Evolutionary conservation across 2,888 invertebrate genomes (phyloP).

Genomic region (Cheilosia pagana): DNA sequence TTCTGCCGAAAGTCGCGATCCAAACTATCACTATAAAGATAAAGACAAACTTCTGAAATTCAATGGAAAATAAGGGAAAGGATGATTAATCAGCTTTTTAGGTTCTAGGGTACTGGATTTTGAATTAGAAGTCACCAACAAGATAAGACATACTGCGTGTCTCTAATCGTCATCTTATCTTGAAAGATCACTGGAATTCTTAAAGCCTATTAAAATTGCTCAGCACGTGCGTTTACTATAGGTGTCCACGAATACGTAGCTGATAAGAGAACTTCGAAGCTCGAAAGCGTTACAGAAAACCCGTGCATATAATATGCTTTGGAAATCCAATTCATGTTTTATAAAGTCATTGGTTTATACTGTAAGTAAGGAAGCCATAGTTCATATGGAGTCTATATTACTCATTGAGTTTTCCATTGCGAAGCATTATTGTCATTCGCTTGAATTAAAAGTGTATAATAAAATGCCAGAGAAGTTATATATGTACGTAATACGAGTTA

Average conservation of each 20-base stretch:
- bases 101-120: not conserved
- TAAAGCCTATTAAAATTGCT: not conserved
- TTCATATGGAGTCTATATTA: too few species aligned
- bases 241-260: not conserved
- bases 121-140: not conserved
- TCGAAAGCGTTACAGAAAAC: too few species aligned
- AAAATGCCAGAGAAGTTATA: too few species aligned
- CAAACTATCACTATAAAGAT: not conserved
- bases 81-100: not conserved
- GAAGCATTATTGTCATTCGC: too few species aligned
- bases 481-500: too few species aligned
- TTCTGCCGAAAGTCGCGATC: not conserved
- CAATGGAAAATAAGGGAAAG: not conserved
- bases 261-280: not conserved
- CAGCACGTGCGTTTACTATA: not conserved
- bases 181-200: not conserved
- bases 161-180: not conserved
- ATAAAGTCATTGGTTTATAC: too few species aligned
- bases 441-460: too few species aligned
- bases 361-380: too few species aligned
- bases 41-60: not conserved
- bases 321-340: too few species aligned
- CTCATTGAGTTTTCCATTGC: too few species aligned
- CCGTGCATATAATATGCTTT: too few species aligned
- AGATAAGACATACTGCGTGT: not conserved